A percentile compares a stretch with the other conserved stretches of the same genome.
phyloP scores from a whole-genome alignment of 1,140 invertebrate genomes.

The Rhopalosiphum maidis region DNA sequence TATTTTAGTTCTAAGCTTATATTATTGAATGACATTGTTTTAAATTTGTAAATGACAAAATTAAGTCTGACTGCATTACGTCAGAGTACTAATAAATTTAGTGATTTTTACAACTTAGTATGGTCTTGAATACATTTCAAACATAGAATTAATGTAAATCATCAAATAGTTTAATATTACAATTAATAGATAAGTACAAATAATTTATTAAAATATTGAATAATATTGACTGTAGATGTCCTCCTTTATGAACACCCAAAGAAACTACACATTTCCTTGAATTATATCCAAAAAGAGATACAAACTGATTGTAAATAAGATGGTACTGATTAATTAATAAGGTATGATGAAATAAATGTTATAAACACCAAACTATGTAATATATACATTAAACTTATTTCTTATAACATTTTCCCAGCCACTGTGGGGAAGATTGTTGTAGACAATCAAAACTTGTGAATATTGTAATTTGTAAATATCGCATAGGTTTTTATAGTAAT shows the following conservation, averaged over 20 bases:
- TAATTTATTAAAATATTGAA: neutral
- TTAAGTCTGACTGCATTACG: neutral
- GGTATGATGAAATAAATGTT: neutral
- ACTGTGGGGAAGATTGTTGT: too few relatives aligned
- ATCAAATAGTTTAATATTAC: neutral
- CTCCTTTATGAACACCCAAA: neutral
- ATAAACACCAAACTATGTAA: too few relatives aligned
- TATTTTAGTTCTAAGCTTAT: neutral
- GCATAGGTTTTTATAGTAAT: neutral
- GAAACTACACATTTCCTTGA: neutral
- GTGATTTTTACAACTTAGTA: neutral
- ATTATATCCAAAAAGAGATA: neutral
- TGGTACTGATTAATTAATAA: neutral
- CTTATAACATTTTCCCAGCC: too few relatives aligned
- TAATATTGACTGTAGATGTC: neutral
- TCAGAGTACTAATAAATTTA: neutral
- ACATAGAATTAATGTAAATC: neutral
- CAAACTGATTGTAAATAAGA: neutral
- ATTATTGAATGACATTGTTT: neutral
- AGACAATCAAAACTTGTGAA: neutral
- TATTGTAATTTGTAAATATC: neutral
- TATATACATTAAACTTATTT: too few relatives aligned
- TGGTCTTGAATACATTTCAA: neutral
- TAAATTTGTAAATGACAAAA: neutral
- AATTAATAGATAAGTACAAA: neutral